phyloP scores from a whole-genome alignment of 2,888 invertebrate species.

The Steinernema scapterisci region DNA sequence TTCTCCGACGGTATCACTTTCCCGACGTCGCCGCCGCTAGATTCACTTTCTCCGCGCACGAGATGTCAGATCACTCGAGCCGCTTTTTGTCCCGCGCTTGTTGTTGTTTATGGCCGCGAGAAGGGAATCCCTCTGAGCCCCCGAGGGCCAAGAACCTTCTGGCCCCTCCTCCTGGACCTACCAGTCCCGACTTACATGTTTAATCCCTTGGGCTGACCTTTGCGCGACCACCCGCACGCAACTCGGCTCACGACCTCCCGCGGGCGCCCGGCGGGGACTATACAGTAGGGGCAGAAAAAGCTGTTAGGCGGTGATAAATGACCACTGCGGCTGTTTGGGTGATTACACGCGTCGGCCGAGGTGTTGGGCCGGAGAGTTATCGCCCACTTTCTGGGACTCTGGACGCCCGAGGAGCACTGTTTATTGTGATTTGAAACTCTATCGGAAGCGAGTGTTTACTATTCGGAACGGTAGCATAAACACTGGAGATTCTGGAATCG shows the following conservation, averaged over 20 bases:
- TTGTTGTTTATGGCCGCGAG: background rate
- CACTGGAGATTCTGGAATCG: background rate
- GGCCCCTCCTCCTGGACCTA: background rate
- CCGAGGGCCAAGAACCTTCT: background rate
- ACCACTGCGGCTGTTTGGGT: conserved; percentile 15
- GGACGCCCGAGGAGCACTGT: background rate
- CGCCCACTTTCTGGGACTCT: background rate
- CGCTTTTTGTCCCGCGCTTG: background rate
- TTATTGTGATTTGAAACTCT: conserved; percentile 7
- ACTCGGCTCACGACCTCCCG: background rate
- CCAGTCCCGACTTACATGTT: background rate
- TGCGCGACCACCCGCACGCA: background rate
- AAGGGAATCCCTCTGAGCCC: background rate
- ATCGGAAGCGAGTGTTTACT: background rate
- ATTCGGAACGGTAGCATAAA: background rate
- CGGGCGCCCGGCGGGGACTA: background rate
- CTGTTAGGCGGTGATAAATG: conserved; percentile 1
- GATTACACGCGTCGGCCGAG: conserved; percentile 2
- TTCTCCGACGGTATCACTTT: conserved; percentile 6
- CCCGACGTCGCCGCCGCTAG: background rate
- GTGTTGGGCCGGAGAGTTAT: background rate
- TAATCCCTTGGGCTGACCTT: background rate
- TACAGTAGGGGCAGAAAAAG: background rate
- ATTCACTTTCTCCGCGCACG: conserved; percentile 1
- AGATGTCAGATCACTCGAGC: background rate